Evolutionary conservation across 2,113 vertebrate species (phyloP).

Genomic region (Notothenia rossii): DNA sequence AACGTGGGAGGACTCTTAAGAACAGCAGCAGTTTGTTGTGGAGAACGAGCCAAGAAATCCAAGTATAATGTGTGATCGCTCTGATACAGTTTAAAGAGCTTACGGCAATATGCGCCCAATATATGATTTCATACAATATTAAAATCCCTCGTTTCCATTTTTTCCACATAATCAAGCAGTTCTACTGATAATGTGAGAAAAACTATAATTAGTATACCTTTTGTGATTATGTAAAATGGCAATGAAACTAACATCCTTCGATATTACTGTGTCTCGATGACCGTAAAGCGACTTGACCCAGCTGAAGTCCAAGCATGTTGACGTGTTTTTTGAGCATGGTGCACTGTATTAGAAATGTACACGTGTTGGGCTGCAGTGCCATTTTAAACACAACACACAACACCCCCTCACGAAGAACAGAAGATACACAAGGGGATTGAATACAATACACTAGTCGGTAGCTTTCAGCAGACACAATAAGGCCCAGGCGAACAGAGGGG

Average conservation of each 20-base stretch:
- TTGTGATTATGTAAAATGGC: slow-evolving; percentile 26
- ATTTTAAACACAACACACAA: slow-evolving; percentile 62
- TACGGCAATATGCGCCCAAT: slow-evolving; percentile 24
- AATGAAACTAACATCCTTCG: neutral
- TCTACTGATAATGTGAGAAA: slow-evolving; percentile 16
- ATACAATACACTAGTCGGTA: slow-evolving; percentile 68
- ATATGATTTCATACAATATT: slow-evolving; percentile 59
- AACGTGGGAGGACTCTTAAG: neutral
- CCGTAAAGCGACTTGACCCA: slow-evolving; percentile 79
- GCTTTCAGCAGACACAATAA: slow-evolving; percentile 68
- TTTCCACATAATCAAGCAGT: slow-evolving; percentile 42
- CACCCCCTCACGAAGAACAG: slow-evolving; percentile 63
- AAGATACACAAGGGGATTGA: slow-evolving; percentile 59
- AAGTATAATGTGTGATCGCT: slow-evolving; percentile 23
- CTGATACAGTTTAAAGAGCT: slow-evolving; percentile 50
- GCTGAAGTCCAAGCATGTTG: slow-evolving; percentile 80
- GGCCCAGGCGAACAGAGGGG: slow-evolving; percentile 64
- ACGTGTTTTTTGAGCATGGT: slow-evolving; percentile 19
- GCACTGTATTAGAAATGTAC: slow-evolving; percentile 54
- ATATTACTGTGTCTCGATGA: slow-evolving; percentile 85
- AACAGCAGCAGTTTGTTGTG: slow-evolving; percentile 26
- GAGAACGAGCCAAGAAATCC: slow-evolving; percentile 13
- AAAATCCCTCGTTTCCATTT: slow-evolving; percentile 42
- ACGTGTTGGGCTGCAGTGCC: slow-evolving; percentile 64
- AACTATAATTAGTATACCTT: slow-evolving; percentile 25